A percentile compares a stretch with the other conserved stretches of the same genome.
Evolutionary conservation across 1,140 invertebrate genomes (phyloP).

Genomic region (Penaeus chinensis): DNA sequence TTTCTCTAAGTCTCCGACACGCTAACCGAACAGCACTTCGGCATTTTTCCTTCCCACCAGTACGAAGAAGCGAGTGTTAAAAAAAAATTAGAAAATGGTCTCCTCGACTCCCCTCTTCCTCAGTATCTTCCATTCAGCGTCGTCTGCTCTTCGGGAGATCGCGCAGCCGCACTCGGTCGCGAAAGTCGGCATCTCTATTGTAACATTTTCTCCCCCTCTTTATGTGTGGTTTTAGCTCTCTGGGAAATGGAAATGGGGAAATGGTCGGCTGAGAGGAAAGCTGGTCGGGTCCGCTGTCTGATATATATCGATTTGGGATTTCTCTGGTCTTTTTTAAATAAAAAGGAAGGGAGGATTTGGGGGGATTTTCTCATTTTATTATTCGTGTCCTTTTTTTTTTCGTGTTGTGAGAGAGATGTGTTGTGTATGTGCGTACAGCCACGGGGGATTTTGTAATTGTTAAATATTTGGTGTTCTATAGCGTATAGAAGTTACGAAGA

Average conservation of each 20-base stretch:
- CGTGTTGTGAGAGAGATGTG: no score
- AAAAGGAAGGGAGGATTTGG: no score
- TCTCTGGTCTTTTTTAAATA: no score
- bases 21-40: not conserved
- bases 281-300: no score
- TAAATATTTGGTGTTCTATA: no score
- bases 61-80: slow-evolving; percentile 34
- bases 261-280: no score
- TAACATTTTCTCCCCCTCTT: slow-evolving; percentile 28
- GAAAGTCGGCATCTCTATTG: slow-evolving; percentile 43
- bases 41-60: slow-evolving; percentile 16
- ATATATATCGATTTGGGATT: no score
- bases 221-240: not conserved
- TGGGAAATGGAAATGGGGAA: not conserved
- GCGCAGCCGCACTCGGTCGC: slow-evolving; percentile 42
- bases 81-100: slow-evolving; percentile 49
- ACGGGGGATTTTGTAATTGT: no score
- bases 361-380: no score
- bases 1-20: slow-evolving; percentile 24
- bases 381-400: no score
- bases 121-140: slow-evolving; percentile 56
- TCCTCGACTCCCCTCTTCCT: slow-evolving; percentile 25
- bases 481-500: no score
- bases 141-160: slow-evolving; percentile 44
- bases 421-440: no score